These are phyloP conservation scores for Druceiella hillmani DNA, from an alignment of 2,888 invertebrate species.

Conservation along the genomic window DNA sequence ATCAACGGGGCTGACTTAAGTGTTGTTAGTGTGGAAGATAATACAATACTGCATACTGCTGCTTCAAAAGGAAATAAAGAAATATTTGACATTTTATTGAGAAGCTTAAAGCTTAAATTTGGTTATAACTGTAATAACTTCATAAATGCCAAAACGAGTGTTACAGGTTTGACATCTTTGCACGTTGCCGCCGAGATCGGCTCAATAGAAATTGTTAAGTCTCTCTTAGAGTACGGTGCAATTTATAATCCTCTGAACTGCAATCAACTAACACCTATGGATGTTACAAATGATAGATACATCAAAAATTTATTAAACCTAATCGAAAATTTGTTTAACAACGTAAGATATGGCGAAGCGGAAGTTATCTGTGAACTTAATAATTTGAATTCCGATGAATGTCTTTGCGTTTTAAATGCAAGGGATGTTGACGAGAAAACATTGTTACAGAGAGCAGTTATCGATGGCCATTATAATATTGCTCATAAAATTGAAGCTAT, in stretches of 20 bases:
- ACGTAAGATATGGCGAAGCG: constrained; percentile 15
- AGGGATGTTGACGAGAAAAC: constrained; percentile 20
- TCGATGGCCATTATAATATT: constrained; percentile 15
- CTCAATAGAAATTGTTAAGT: too few relatives aligned
- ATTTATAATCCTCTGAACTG: constrained; percentile 17
- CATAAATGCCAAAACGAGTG: too few relatives aligned
- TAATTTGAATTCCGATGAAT: constrained; percentile 14
- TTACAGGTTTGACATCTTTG: too few relatives aligned
- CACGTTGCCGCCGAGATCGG: too few relatives aligned
- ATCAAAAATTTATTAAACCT: constrained; percentile 18
- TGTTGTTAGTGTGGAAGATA: constrained; percentile 14
- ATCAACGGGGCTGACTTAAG: constrained; percentile 6
- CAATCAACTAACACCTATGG: constrained; percentile 20
- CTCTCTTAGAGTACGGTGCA: constrained; percentile 21
- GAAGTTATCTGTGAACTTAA: constrained; percentile 15
- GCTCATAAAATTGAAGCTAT: constrained; percentile 15
- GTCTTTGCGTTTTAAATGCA: constrained; percentile 17
- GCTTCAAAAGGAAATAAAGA: constrained; percentile 15
- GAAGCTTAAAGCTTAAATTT: too few relatives aligned
- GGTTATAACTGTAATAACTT: too few relatives aligned
- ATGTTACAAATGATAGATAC: constrained; percentile 15
- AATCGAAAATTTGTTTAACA: constrained; percentile 16
- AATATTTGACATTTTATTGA: too few relatives aligned
- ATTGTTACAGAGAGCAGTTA: constrained; percentile 15
- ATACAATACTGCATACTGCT: constrained; percentile 20